Evolutionary conservation across 2,797 vertebrate genomes (phyloP), one percentile per base, ranked within the genome.

Genomic region (Sparus aurata): DNA sequence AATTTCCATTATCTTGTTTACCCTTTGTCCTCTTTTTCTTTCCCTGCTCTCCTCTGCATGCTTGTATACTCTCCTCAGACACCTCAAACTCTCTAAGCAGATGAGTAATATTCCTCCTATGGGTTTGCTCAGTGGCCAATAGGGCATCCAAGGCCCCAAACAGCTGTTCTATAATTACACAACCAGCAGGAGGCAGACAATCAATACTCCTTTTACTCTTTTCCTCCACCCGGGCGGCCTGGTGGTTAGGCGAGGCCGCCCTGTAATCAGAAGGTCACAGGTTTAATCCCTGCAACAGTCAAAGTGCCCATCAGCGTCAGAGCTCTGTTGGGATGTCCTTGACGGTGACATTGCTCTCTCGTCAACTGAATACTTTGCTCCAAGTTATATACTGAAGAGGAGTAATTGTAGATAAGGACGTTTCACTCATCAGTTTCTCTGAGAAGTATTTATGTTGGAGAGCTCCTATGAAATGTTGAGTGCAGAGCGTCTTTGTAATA

Each of bases 161-260:
- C 88, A 88, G 86, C 89, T 92, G 89, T 75, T 84, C 69, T 80
- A 82, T 92, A 89, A 91, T 90, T 90, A 86, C 77, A 84, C 75
- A 81, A 77, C 84, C 86, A 80, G 88, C 87, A 69, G 78, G 86
- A 85, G 75, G 78, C 68, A 68, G 70, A 54, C 87, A 60, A 86
- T 92, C 90, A 83, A 90, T 91, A 89, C 73, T 77, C 80, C 77
- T 79, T 57, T 84, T 69, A 77, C 85, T 76, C 71, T n/a, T 71
- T 63, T 55, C 54, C 65, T 83, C 73, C 74, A 69, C 74, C 84
- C 66, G 50, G 68, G 85, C 41, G 52, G 70, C 83, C 84, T 69
- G 58, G 52, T 71, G 82, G 74, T 63, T 76, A 66, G 38, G 73
- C 22, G 16, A 60, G 62, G 77, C 75, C 20, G 23, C 23, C 84